Base-by-base conservation (phyloP, 2,888 invertebrate genomes). In the Drosophila tripunctata region DNA sequence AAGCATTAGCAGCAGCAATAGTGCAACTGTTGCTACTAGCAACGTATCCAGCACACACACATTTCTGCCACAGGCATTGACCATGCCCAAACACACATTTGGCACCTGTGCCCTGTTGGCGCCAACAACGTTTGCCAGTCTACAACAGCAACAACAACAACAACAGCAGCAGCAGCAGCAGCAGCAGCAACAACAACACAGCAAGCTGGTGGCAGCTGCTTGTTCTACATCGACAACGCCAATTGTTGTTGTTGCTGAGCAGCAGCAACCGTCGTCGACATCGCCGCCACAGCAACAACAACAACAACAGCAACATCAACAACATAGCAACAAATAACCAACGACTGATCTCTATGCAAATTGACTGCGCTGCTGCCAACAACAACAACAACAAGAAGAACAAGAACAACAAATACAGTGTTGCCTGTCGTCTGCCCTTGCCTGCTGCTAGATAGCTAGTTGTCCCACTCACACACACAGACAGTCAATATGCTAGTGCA, bases 81-180 rank as follows among this genome's bases (percentile, higher is more conserved):
- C 76, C 47, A 88, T 84, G 77, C 88, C 89, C 33, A 90, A 89
- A 63, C 91, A 91, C 64, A 91, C 91, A 3, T 91, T 91, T 52
- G 91, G 91, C 30, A 90, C 91, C 12, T 91, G 91, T 56, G 90
- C 90, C 1, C 66, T 91, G 17, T 62, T 89, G 41, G 86, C 90
- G 43, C 89, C 89, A 24, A 88, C 90, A n/a, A 89, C 74, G 40
- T 88, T 79, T 61, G 87, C 70, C 48, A 72, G 50, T 17, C 66
- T 83, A 6, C 77, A 81, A 12, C 78, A 74, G 40, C 80, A 67
- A 1, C 76, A 67, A 4, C 67, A 64, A 27, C 73, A 45, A 2
- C 65, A 51, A 4, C n/a, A n/a, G n/a, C n/a, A n/a, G n/a, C n/a
- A n/a, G n/a, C n/a, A 54, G 12, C 65, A 70, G 19, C 56, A 17